Base-by-base conservation (phyloP, 1,140 invertebrate species). In the Patella vulgata region DNA sequence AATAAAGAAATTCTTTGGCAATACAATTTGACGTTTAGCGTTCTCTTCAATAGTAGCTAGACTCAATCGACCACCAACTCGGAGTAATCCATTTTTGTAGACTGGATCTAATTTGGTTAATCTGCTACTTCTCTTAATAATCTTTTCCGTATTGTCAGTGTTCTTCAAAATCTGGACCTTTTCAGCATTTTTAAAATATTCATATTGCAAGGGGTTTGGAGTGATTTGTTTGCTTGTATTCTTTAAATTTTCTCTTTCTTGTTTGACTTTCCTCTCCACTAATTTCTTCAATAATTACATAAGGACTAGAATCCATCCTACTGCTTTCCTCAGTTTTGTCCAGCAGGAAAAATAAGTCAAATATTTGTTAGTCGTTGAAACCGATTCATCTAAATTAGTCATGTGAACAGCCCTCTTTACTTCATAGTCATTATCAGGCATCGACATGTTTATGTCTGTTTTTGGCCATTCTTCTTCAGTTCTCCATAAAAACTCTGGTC, bases 401-500 rank as follows among this genome's bases (percentile, higher is more conserved):
- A 28, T 28, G 27, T 4, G 56, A 27, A 12, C 9, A 27, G 17
- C 50, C 14, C 5, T 46, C 39, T 52, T 63, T n/a, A 63, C 36
- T 33, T 31, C 14, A n/a, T 14, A 11, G 21, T 47, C 46, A 17
- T 8, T 33, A 31, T 19, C 42, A 3, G 17, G n/a, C 12, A 1
- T 6, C 3, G 8, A n/a, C n/a, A n/a, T n/a, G n/a, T n/a, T 14
- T 2, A 2, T 46, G 17, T n/a, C 27, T 27, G 21, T 11, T 23
- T 17, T 33, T 23, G 36, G 44, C 68, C 63, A 66, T 11, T 23
- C n/a, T 2, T 1, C 0, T 28, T 48, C 44, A 9, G 19, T 11
- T 51, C 48, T 59, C 62, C 54, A 62, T 17, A 30, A 72, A 69
- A 5, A n/a, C n/a, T 66, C 57, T 9, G 66, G 70, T 40, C 66